Evolutionary conservation across 1,140 invertebrate genomes (phyloP), one percentile per base, ranked within the genome.

Genomic region (Aphis gossypii): DNA sequence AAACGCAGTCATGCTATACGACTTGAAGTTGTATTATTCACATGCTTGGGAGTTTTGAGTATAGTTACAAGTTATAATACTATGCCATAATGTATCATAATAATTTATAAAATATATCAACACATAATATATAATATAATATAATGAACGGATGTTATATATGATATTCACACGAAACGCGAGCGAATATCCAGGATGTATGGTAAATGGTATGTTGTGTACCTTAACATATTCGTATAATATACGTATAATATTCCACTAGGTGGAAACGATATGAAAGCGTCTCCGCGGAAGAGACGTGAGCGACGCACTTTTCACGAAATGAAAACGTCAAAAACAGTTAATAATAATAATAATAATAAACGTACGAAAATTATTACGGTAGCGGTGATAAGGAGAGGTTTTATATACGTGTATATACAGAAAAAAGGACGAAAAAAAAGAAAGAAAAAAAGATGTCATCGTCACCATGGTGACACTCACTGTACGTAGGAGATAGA

Each of bases 291-390:
- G 46, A 11, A 54, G 89, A 90, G 89, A 60, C 41, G 89, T 18
- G 30, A 68, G 30, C 60, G 30, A 68, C 30, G 60, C 20, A 41
- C 89, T 56, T 60, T 60, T 60, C 38, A 60, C 44, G 30, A 51
- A 92, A 93, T 93, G 76, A 93, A 84, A 93, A 86, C 46, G 91
- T 93, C 91, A 93, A 93, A 93, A 83, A 93, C 76, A 93, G 91
- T 93, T 48, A 93, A 93, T 93, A 84, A 93, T 90, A 88, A 83
- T 83, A 83, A 38, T 68, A 83, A 83, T 88, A 90, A 89, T 93
- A 93, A 93, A 93, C 68, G 90, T 92, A 54, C 87, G n/a, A 68
- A 92, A 92, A 92, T 90, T 46, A 92, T 92, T 92, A 92, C 56
- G 89, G 25, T 46, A 68, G 44, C 9, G 41, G 90, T 46, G 68